Evolutionary conservation across 2,797 vertebrate species (phyloP).

Genomic region (Pipistrellus nathusii): DNA sequence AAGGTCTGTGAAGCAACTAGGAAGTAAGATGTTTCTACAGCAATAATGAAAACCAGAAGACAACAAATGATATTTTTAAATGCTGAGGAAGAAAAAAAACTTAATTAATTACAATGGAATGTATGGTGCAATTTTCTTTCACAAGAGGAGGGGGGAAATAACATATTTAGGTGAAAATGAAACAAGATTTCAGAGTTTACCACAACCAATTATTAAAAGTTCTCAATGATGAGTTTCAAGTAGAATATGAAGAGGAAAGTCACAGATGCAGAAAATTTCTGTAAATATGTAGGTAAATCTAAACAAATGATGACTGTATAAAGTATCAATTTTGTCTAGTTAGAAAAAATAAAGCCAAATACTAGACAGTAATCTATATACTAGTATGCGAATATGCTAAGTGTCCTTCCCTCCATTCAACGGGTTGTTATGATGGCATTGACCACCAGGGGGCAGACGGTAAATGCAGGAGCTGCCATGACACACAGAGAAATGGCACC

Average conservation of each 20-base stretch:
- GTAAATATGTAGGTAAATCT: neutral
- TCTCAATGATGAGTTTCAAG: conserved; percentile 10
- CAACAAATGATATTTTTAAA: conserved; percentile 41
- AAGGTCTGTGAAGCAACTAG: neutral
- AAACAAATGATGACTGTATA: neutral
- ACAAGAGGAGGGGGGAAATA: neutral
- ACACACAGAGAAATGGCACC: no score
- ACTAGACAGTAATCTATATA: neutral
- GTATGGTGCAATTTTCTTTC: conserved; percentile 18
- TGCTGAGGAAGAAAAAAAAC: neutral
- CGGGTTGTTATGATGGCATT: no score
- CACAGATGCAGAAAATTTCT: neutral
- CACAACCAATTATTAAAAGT: neutral
- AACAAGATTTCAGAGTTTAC: neutral
- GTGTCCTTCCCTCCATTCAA: no score
- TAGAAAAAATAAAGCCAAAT: conserved; percentile 18
- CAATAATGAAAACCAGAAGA: conserved; percentile 24
- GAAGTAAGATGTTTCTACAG: conserved; percentile 27
- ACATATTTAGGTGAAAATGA: neutral
- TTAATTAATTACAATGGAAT: neutral
- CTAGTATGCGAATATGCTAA: no score
- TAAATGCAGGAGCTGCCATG: no score
- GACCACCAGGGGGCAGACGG: no score
- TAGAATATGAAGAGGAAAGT: neutral
- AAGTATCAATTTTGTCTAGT: neutral